A percentile compares a stretch with the other conserved stretches of the same genome.
Evolutionary conservation across 2,797 vertebrate genomes (phyloP).

Genomic region (Paramormyrops hopkinsi): DNA sequence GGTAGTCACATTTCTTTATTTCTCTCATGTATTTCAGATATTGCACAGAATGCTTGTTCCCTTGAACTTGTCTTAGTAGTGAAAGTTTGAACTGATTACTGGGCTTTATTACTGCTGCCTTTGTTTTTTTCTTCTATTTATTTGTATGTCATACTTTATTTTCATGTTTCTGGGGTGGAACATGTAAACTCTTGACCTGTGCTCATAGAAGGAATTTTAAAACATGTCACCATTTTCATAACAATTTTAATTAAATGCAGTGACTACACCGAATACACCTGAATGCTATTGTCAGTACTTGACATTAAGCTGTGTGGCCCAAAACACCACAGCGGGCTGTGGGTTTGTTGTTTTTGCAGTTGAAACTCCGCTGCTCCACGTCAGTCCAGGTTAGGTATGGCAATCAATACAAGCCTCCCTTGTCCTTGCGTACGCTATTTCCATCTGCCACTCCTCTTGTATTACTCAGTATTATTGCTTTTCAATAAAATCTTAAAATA

Average conservation of each 20-base stretch:
- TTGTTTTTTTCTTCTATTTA: neutral
- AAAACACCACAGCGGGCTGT: neutral
- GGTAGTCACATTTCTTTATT: neutral
- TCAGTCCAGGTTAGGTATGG: neutral
- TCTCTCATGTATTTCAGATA: neutral
- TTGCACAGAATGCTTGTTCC: neutral
- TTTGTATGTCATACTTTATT: neutral
- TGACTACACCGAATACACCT: neutral
- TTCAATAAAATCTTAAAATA: constrained; percentile 11
- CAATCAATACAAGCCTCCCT: neutral
- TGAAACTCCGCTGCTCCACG: neutral
- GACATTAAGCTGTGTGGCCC: neutral
- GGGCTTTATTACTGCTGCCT: neutral
- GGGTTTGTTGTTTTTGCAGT: neutral
- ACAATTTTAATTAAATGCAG: neutral
- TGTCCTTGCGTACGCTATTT: neutral
- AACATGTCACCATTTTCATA: neutral
- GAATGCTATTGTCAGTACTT: neutral
- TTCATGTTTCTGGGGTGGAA: neutral
- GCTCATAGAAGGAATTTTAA: neutral
- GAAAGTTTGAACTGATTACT: neutral
- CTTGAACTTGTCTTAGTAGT: neutral
- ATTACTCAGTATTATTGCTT: neutral
- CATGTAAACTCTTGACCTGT: neutral
- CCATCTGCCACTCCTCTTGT: constrained; percentile 12